Evolutionary conservation across 2,888 invertebrate species (phyloP), one percentile per base, ranked within the genome.

Genomic region (Himalopsyche tibetana): DNA sequence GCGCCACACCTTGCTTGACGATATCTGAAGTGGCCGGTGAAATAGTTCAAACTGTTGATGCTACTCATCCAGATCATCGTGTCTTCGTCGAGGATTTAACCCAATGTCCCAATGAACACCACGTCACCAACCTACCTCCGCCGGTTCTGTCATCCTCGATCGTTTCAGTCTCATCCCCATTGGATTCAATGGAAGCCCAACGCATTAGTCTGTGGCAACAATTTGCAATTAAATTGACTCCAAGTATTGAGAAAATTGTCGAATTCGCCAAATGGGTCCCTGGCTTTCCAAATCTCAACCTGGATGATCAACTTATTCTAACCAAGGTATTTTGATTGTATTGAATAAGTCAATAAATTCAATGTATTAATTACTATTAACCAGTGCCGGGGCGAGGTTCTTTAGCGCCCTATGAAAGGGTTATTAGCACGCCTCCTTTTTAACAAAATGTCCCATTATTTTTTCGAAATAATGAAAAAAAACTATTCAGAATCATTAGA

Each of bases 201-300:
- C 95, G 96, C 90, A 95, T 97, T 89, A 94, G 96, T 93, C 94
- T 98, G 91, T 99, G 98, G 98, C 96, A 97, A 91, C 96, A 97
- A 90, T 95, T 98, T 90, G 97, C 98, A 17, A 92, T 94, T 82
- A 96, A 96, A 88, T 95, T 98, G 90, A 98, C 98, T 15, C 98
- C 98, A 8, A 95, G 96, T 90, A 98, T 99, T 84, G 97, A 98
- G 90, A 96, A 97, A 91, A 97, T 99, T 89, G 99, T 99, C 51
- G 99, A 99, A 92, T 99, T 99, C 91, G 98, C 98, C 84, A 99
- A 99, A 92, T 94, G 97, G 89, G 96, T 99, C 89, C 99, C 99
- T 89, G 98, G 98, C 89, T 99, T 99, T 93, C 95, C 96, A 90
- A 95, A 96, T 89, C 95, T 99, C 89, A 95, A 96, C 84, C 99